Evolutionary conservation across 2,888 invertebrate genomes (phyloP).

Genomic region (Parnassius orleans): DNA sequence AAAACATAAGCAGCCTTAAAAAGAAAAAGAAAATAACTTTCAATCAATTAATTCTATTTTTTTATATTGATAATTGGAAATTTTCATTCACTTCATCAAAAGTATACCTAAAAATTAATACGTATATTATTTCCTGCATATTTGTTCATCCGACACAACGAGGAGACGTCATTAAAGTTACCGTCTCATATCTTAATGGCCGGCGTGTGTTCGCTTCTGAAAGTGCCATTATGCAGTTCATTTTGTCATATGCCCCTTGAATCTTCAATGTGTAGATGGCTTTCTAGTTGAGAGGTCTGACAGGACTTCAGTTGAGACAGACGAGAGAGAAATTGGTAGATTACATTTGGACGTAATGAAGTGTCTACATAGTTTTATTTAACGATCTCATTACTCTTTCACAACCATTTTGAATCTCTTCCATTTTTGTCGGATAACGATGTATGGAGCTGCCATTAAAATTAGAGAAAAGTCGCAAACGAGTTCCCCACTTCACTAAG

Average conservation of each 20-base stretch:
- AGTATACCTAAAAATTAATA: not conserved
- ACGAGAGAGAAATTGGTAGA: constrained; percentile 16
- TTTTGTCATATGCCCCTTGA: constrained; percentile 22
- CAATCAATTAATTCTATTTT: no score
- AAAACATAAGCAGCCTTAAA: no score
- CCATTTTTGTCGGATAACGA: not conserved
- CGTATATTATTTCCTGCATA: not conserved
- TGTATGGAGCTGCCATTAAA: no score
- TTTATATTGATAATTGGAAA: not conserved
- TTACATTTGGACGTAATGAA: constrained; percentile 12
- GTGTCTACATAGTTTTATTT: not conserved
- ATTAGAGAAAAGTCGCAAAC: no score
- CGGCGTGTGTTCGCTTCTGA: constrained; percentile 19
- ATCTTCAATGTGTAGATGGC: constrained; percentile 20
- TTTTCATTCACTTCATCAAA: not conserved
- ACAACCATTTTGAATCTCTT: not conserved
- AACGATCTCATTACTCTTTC: not conserved
- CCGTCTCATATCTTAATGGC: constrained; percentile 23
- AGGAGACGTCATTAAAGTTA: constrained; percentile 20
- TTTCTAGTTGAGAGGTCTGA: constrained; percentile 17
- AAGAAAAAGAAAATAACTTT: no score
- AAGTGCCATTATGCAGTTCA: constrained; percentile 24
- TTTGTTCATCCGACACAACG: not conserved
- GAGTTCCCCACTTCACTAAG: no score
- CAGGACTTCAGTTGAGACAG: constrained; percentile 16